Percentiles rank a stretch among this genome's conserved stretches.
phyloP scores from a whole-genome alignment of 2,797 vertebrate species.

The Cynodonichthys magdalenae region DNA sequence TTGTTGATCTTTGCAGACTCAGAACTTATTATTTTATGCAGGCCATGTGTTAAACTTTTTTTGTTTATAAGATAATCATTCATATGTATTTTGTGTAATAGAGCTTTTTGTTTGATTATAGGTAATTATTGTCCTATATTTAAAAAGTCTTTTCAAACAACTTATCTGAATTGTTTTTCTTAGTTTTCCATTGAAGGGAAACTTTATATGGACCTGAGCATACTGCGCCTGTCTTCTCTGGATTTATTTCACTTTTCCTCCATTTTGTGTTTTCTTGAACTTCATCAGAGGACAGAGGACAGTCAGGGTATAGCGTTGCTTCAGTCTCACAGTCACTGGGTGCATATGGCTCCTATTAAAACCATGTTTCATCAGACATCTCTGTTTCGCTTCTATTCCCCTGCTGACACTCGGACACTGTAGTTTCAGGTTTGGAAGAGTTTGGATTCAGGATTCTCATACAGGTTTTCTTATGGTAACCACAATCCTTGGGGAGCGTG shows the following conservation, averaged over 20 bases:
- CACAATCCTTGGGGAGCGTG: slow-evolving; percentile 41
- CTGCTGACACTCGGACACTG: slow-evolving; percentile 55
- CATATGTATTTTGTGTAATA: slow-evolving; percentile 28
- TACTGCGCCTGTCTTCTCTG: slow-evolving; percentile 43
- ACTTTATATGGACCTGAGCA: slow-evolving; percentile 27
- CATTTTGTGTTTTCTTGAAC: slow-evolving; percentile 59
- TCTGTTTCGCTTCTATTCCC: slow-evolving; percentile 68
- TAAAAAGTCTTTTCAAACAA: slow-evolving; percentile 31
- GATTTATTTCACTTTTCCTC: slow-evolving; percentile 58
- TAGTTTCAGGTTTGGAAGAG: slow-evolving; percentile 56
- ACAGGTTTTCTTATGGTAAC: slow-evolving; percentile 43
- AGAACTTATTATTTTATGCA: slow-evolving; percentile 14
- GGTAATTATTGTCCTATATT: slow-evolving; percentile 26
- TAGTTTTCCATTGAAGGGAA: slow-evolving; percentile 26
- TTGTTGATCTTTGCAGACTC: too few species aligned
- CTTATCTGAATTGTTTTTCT: slow-evolving; percentile 7
- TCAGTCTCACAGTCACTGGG: slow-evolving; percentile 51
- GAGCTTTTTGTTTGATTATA: slow-evolving; percentile 28
- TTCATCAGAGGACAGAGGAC: slow-evolving; percentile 61
- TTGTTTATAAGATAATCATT: slow-evolving; percentile 28
- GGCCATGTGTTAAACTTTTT: slow-evolving; percentile 18
- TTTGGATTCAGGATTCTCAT: slow-evolving; percentile 56
- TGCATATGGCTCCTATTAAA: slow-evolving; percentile 80
- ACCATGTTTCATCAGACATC: slow-evolving; percentile 68
- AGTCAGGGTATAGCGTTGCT: slow-evolving; percentile 45